phyloP scores from a whole-genome alignment of 2,797 vertebrate species.

The Tapirus indicus region DNA sequence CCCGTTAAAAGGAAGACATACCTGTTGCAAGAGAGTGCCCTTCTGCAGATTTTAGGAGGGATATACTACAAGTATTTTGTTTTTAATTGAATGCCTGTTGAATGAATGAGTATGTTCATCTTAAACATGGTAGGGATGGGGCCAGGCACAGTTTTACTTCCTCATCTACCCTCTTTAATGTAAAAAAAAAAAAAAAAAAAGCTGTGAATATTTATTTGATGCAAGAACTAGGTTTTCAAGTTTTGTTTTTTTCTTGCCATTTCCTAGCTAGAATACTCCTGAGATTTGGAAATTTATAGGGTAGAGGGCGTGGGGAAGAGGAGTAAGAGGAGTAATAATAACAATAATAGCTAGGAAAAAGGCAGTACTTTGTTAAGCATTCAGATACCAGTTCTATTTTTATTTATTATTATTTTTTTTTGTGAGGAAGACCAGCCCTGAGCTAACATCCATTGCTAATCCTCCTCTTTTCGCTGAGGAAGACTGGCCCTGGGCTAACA shows the following conservation, averaged over 20 bases:
- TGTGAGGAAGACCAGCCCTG: no score
- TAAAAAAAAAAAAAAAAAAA: neutral
- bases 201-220: neutral
- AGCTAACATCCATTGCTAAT: no score
- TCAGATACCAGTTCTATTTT: neutral
- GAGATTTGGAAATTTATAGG: neutral
- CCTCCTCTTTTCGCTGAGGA: no score
- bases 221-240: neutral
- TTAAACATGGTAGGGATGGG: slow-evolving; percentile 1
- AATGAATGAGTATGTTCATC: slow-evolving; percentile 2
- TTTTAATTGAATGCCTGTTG: neutral
- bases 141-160: neutral
- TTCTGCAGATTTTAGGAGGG: slow-evolving; percentile 51
- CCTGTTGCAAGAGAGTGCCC: neutral
- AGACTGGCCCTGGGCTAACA: no score
- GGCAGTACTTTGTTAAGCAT: neutral
- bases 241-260: slow-evolving; percentile 17
- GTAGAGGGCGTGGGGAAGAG: neutral
- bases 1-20: neutral
- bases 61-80: neutral
- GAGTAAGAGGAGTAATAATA: neutral
- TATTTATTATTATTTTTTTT: no score
- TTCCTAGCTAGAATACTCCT: neutral
- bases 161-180: neutral
- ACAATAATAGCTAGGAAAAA: neutral